These are phyloP conservation scores for Dolichopus griseipennis DNA, from an alignment of 2,888 invertebrate genomes.

Conservation along the genomic window DNA sequence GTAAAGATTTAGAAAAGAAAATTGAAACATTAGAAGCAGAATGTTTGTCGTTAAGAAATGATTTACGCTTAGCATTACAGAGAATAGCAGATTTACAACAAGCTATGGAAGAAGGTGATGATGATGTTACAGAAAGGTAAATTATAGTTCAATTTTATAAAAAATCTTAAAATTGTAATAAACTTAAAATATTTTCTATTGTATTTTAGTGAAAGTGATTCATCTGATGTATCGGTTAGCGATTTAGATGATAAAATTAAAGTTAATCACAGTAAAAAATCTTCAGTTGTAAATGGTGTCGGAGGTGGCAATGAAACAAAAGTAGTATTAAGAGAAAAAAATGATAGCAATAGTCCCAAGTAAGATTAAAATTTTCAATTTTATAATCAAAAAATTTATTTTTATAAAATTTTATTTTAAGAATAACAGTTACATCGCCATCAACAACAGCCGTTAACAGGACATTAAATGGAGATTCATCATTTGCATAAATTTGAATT, in stretches of 20 bases:
- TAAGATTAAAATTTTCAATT: constrained; percentile 32
- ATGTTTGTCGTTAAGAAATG: constrained; percentile 61
- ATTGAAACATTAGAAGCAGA: constrained; percentile 63
- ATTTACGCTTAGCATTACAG: constrained; percentile 78
- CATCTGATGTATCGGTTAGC: constrained; percentile 34
- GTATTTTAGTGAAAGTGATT: constrained; percentile 24
- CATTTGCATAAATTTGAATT: constrained; percentile 25
- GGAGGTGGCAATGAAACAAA: constrained; percentile 23
- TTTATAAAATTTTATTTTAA: constrained; percentile 39
- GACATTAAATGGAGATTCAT: constrained; percentile 30
- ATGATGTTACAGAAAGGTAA: constrained; percentile 45
- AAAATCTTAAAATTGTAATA: background rate
- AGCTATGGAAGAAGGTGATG: constrained; percentile 81
- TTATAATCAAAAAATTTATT: constrained; percentile 32
- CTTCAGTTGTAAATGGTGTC: constrained; percentile 24
- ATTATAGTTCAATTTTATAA: background rate
- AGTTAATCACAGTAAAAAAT: constrained; percentile 36
- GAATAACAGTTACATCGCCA: constrained; percentile 43
- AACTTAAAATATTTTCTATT: constrained; percentile 14
- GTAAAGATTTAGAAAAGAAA: constrained; percentile 66
- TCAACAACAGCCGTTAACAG: constrained; percentile 32
- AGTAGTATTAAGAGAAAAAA: constrained; percentile 23
- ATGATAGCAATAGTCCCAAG: constrained; percentile 39
- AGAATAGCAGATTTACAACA: constrained; percentile 86
- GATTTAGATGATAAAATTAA: constrained; percentile 41